phyloP scores from a whole-genome alignment of 2,888 invertebrate genomes.

The Mimumesa dahlbomi region DNA sequence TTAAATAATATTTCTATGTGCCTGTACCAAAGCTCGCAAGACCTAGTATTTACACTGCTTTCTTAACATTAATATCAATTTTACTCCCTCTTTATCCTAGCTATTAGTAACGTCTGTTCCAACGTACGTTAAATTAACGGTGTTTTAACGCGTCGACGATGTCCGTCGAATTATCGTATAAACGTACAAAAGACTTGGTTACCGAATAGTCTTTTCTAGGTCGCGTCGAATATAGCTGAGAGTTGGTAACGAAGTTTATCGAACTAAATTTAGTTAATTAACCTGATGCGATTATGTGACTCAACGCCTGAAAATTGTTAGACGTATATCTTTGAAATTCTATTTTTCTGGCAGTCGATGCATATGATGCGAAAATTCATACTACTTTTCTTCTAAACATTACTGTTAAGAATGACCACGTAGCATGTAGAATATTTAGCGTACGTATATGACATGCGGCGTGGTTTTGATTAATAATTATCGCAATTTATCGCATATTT shows the following conservation, averaged over 20 bases:
- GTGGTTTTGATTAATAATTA: neutral
- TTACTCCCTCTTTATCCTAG: constrained; percentile 20
- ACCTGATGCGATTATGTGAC: no score
- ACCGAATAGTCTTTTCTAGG: no score
- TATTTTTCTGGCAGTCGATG: neutral
- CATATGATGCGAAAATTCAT: neutral
- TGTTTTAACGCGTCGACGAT: no score
- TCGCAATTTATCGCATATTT: neutral
- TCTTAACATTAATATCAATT: constrained; percentile 34
- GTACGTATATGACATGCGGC: neutral
- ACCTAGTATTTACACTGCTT: constrained; percentile 34
- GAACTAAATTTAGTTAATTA: no score
- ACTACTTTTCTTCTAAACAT: neutral
- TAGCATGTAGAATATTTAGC: neutral
- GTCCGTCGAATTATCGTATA: no score
- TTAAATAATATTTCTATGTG: constrained; percentile 51
- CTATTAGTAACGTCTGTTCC: neutral
- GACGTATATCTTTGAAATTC: neutral
- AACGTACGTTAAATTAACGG: no score
- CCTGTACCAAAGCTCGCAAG: constrained; percentile 53
- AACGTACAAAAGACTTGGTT: no score
- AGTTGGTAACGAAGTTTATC: no score
- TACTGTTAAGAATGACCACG: neutral
- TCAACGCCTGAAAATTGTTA: neutral
- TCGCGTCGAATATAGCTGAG: no score